Conservation (phyloP, 2,113 vertebrate species). For the Centropus unirufus region DNA sequence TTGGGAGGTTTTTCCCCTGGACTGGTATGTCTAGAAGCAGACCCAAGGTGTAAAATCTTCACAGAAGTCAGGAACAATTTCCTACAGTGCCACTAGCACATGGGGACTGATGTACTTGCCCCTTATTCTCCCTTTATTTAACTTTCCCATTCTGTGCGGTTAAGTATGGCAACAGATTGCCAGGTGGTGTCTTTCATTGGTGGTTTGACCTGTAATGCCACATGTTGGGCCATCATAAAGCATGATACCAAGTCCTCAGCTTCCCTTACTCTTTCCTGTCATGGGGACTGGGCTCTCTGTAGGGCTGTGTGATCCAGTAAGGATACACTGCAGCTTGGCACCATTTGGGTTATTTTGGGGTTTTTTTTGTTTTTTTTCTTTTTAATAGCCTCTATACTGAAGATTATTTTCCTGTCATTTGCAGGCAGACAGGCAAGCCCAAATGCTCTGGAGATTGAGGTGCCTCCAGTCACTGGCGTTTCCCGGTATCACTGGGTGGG, state of each 20-base stretch:
- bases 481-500: accelerated
- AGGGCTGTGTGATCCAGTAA: accelerated
- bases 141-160: not conserved
- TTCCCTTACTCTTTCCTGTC: not conserved
- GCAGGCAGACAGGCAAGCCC: not conserved
- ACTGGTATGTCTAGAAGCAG: not conserved
- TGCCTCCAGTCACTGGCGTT: not conserved
- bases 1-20: not conserved
- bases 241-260: accelerated
- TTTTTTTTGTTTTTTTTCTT: not conserved
- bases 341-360: not conserved
- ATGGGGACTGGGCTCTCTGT: not conserved
- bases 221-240: not conserved
- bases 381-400: not conserved
- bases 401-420: not conserved
- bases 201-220: not conserved
- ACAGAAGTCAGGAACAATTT: not conserved
- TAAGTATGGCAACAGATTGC: not conserved
- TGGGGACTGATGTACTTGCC: not conserved
- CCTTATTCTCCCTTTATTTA: not conserved
- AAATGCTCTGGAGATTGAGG: not conserved
- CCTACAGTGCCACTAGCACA: not conserved
- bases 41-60: not conserved
- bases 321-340: not conserved
- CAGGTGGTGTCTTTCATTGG: not conserved